A percentile compares a stretch with the other conserved stretches of the same genome.
phyloP scores from a whole-genome alignment of 2,113 vertebrate genomes.

The Aspiorhynchus laticeps region DNA sequence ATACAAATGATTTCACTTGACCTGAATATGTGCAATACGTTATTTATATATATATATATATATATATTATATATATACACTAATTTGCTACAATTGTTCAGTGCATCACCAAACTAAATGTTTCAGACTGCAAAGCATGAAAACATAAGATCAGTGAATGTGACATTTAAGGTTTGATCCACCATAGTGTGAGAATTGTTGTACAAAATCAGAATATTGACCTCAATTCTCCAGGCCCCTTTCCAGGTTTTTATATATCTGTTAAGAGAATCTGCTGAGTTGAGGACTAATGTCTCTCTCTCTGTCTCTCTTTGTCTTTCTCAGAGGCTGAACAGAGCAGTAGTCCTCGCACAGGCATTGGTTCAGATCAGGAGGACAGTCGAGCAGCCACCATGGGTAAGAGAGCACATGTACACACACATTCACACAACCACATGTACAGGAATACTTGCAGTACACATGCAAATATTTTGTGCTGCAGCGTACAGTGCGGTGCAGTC shows the following conservation, averaged over 20 bases:
- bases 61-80: no score
- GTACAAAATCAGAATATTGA: neutral
- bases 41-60: no score
- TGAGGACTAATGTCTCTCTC: constrained; percentile 29
- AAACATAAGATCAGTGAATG: no score
- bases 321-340: constrained; percentile 90
- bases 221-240: neutral
- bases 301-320: constrained; percentile 37
- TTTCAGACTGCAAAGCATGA: neutral
- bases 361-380: constrained; percentile 93
- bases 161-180: neutral
- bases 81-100: neutral
- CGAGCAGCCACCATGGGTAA: constrained; percentile 90
- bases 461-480: constrained; percentile 1
- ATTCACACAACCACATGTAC: constrained; percentile 6
- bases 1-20: neutral
- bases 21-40: neutral
- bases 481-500: constrained; percentile 38
- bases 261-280: constrained; percentile 4
- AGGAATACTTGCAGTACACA: neutral
- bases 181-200: neutral
- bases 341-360: constrained; percentile 87
- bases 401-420: constrained; percentile 42
- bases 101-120: neutral
- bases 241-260: neutral